Evolutionary conservation across 2,888 invertebrate species (phyloP).

Genomic region (Acronicta alni): DNA sequence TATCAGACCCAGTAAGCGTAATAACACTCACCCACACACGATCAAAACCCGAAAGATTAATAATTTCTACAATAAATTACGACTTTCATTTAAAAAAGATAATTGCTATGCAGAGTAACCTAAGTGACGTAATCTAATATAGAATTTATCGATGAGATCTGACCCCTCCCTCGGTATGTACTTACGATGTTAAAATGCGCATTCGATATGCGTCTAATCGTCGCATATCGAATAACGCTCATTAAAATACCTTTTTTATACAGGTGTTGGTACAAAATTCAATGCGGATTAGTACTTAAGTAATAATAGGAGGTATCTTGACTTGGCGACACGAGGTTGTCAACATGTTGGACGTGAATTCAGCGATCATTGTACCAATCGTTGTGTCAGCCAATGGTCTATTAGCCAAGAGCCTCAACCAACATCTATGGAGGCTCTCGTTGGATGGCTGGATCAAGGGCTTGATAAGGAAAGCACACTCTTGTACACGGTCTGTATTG

Average conservation of each 20-base stretch:
- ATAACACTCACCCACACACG: conserved; percentile 32
- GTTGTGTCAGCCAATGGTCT: too few species aligned
- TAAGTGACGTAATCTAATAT: conserved; percentile 46
- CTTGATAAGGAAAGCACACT: too few species aligned
- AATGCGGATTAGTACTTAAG: too few species aligned
- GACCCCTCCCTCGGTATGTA: conserved; percentile 25
- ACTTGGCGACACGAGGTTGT: too few species aligned
- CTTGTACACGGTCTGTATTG: too few species aligned
- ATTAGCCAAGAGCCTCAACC: too few species aligned
- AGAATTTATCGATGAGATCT: conserved; percentile 38
- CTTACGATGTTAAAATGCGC: conserved; percentile 2
- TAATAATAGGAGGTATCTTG: too few species aligned
- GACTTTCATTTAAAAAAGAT: conserved; percentile 52
- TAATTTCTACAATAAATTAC: conserved; percentile 53
- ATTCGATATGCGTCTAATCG: conserved; percentile 16
- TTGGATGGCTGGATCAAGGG: too few species aligned
- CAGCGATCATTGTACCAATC: too few species aligned
- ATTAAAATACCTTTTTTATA: background rate
- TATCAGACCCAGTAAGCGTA: background rate
- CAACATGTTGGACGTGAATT: too few species aligned
- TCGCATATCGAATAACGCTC: conserved; percentile 2
- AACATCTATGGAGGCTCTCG: too few species aligned
- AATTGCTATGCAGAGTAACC: conserved; percentile 44
- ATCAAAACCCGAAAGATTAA: conserved; percentile 29
- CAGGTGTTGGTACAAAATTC: background rate